Percentiles rank a stretch among this genome's conserved stretches.
Conservation (phyloP, 2,888 invertebrate species). For the Arge pagana region DNA sequence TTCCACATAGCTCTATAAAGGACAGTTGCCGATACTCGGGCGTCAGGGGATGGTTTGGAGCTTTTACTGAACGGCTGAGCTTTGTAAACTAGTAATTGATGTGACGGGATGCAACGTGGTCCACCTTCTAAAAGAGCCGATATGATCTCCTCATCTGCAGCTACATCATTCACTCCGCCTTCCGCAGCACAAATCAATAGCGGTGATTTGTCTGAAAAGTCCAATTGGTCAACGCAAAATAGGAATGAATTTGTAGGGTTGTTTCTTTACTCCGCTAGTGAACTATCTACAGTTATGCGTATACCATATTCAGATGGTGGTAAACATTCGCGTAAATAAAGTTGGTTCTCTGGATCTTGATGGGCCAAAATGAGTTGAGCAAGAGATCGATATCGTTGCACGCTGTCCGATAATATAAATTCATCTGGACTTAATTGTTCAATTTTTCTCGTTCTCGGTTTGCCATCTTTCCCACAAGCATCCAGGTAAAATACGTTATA, state of each 20-base stretch:
- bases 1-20: slow-evolving; percentile 77
- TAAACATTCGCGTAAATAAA: slow-evolving; percentile 75
- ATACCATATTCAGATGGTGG: slow-evolving; percentile 87
- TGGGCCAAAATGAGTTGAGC: slow-evolving; percentile 68
- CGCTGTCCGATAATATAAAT: slow-evolving; percentile 60
- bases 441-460: slow-evolving; percentile 47
- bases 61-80: slow-evolving; percentile 58
- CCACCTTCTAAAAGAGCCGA: slow-evolving; percentile 54
- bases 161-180: slow-evolving; percentile 63
- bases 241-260: neutral
- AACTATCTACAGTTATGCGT: slow-evolving; percentile 26
- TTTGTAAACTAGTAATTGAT: slow-evolving; percentile 72
- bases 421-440: slow-evolving; percentile 64
- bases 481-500: slow-evolving; percentile 84
- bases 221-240: neutral
- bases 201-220: slow-evolving; percentile 73
- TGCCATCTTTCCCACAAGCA: slow-evolving; percentile 71
- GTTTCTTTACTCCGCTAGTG: no score
- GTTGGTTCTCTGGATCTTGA: slow-evolving; percentile 64
- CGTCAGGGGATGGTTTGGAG: slow-evolving; percentile 30
- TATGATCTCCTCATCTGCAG: slow-evolving; percentile 62
- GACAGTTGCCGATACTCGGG: slow-evolving; percentile 34
- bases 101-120: slow-evolving; percentile 71
- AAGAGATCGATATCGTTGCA: slow-evolving; percentile 64
- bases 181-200: slow-evolving; percentile 69